These are phyloP conservation scores for Teleogryllus oceanicus DNA, from an alignment of 2,888 invertebrate genomes.

Conservation along the genomic window DNA sequence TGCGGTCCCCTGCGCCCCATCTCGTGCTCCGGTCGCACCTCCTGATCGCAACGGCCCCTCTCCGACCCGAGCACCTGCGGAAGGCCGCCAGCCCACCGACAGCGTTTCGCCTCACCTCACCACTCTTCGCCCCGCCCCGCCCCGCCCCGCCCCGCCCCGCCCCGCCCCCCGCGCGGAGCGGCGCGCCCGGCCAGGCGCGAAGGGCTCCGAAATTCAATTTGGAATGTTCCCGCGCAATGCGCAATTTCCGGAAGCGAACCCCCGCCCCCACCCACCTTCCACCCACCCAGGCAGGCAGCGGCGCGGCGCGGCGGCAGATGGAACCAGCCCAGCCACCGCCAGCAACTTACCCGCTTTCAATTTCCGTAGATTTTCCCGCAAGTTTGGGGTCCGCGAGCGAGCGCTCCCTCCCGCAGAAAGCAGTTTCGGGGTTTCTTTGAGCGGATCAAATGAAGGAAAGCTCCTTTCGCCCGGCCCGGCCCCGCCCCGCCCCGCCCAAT, in stretches of 20 bases:
- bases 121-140: not conserved
- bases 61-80: too few relatives aligned
- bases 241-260: constrained; percentile 9
- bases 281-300: too few relatives aligned
- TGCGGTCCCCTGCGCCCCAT: too few relatives aligned
- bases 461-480: not conserved
- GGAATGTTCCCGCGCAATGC: constrained; percentile 6
- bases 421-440: constrained; percentile 1
- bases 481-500: not conserved
- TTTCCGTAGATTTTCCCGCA: constrained; percentile 6
- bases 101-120: too few relatives aligned
- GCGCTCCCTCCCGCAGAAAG: not conserved
- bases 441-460: constrained; percentile 18
- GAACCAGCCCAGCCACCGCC: too few relatives aligned
- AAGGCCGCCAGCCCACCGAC: too few relatives aligned
- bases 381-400: not conserved
- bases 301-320: too few relatives aligned
- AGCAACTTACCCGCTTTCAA: not conserved
- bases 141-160: too few relatives aligned
- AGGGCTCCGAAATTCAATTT: not conserved
- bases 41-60: too few relatives aligned
- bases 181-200: not conserved
- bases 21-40: too few relatives aligned
- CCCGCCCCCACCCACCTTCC: not conserved
- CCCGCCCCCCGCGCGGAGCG: not conserved